phyloP scores from a whole-genome alignment of 2,113 vertebrate species.

The Elachura formosa region DNA sequence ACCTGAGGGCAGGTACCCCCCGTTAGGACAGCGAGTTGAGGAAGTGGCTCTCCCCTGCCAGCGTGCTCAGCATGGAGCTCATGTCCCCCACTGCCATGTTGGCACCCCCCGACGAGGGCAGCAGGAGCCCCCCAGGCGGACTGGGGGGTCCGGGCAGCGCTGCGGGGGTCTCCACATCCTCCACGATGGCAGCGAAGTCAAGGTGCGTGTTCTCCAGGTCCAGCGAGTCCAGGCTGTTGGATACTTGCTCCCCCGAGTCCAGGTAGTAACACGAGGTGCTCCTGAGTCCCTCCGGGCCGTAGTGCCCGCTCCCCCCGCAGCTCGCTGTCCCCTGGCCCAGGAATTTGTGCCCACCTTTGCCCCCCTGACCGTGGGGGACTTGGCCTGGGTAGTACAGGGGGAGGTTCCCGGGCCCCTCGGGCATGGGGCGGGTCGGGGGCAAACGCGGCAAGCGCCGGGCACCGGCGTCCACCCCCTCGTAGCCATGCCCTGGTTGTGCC shows the following conservation, averaged over 20 bases:
- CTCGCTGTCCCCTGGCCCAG: conserved; percentile 28
- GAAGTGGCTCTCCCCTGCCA: conserved; percentile 93
- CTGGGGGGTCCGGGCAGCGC: conserved; percentile 70
- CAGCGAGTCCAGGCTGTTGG: conserved; percentile 89
- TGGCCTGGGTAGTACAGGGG: conserved; percentile 74
- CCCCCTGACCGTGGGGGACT: conserved; percentile 62
- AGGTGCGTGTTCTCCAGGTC: conserved; percentile 95
- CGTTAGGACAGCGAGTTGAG: conserved; percentile 85
- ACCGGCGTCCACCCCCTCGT: conserved; percentile 50
- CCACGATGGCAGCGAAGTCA: conserved; percentile 94
- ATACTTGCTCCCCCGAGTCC: conserved; percentile 76
- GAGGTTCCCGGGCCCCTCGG: background rate
- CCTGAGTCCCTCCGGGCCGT: conserved; percentile 66
- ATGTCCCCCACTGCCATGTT: conserved; percentile 98
- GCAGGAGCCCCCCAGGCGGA: conserved; percentile 64
- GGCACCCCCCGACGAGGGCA: background rate
- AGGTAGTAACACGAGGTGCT: conserved; percentile 74
- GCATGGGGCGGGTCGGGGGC: conserved; percentile 57
- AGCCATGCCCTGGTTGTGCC: conserved; percentile 71
- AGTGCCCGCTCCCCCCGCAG: conserved; percentile 64
- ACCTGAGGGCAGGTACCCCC: no score
- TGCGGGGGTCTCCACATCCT: conserved; percentile 81
- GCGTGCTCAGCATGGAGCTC: conserved; percentile 90
- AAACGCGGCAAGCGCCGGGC: conserved; percentile 66
- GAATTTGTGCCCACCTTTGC: conserved; percentile 56